Evolutionary conservation across 2,797 vertebrate genomes (phyloP).

Genomic region (Triplophysa bombifrons): DNA sequence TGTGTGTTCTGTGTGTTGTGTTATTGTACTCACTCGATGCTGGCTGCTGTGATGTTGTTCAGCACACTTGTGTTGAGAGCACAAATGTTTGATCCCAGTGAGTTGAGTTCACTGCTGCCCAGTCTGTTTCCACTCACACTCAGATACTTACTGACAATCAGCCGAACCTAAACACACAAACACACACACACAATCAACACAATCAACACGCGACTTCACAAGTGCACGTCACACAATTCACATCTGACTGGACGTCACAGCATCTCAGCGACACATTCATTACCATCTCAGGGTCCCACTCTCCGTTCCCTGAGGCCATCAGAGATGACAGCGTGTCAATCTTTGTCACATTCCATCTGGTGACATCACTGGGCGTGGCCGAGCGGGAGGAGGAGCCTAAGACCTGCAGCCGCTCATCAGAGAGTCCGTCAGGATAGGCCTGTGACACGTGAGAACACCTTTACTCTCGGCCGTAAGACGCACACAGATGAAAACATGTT

Average conservation of each 20-base stretch:
- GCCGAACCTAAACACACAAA: slow-evolving; percentile 60
- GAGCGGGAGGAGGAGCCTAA: slow-evolving; percentile 67
- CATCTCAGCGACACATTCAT: not conserved
- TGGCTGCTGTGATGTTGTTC: slow-evolving; percentile 57
- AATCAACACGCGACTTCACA: too few species aligned
- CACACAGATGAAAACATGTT: not conserved
- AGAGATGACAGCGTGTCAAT: slow-evolving; percentile 71
- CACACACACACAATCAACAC: too few species aligned
- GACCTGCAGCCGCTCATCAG: slow-evolving; percentile 68
- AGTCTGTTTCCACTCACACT: slow-evolving; percentile 62
- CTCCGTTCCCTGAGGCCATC: slow-evolving; percentile 66
- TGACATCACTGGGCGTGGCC: slow-evolving; percentile 65
- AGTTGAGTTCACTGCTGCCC: slow-evolving; percentile 65
- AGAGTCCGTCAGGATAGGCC: slow-evolving; percentile 66
- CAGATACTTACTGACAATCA: slow-evolving; percentile 74
- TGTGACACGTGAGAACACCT: slow-evolving; percentile 40
- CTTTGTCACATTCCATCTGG: slow-evolving; percentile 68
- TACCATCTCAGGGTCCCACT: slow-evolving; percentile 69
- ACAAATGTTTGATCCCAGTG: slow-evolving; percentile 71
- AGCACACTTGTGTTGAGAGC: slow-evolving; percentile 59
- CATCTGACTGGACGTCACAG: not conserved
- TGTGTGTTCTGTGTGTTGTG: slow-evolving; percentile 13
- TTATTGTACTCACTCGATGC: slow-evolving; percentile 66
- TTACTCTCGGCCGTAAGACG: not conserved
- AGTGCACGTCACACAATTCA: not conserved